phyloP scores from a whole-genome alignment of 1,140 invertebrate species.

The Ips typographus region DNA sequence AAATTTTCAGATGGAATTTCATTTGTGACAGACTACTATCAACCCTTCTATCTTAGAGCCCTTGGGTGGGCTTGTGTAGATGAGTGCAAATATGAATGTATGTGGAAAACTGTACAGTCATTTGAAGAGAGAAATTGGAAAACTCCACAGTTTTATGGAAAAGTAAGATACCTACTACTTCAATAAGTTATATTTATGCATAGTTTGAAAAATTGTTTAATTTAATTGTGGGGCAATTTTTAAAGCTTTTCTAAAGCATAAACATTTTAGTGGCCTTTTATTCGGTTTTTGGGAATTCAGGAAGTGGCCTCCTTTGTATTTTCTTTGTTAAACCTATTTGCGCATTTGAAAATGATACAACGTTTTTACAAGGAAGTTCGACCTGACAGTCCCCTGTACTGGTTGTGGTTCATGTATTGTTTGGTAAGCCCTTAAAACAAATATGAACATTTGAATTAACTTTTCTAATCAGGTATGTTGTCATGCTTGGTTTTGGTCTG shows the following conservation, averaged over 20 bases:
- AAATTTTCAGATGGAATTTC: constrained; percentile 56
- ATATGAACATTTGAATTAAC: neutral
- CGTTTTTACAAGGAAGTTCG: constrained; percentile 67
- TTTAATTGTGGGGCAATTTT: too few relatives aligned
- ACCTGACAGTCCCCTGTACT: constrained; percentile 68
- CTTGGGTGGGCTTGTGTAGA: constrained; percentile 76
- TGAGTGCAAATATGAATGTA: constrained; percentile 87
- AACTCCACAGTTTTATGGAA: constrained; percentile 94
- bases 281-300: constrained; percentile 84
- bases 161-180: constrained; percentile 60
- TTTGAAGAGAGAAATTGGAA: constrained; percentile 69
- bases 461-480: constrained; percentile 67
- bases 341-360: constrained; percentile 71
- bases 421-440: constrained; percentile 57
- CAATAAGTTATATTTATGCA: neutral
- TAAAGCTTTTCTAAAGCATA: neutral
- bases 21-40: constrained; percentile 57
- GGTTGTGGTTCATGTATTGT: constrained; percentile 76
- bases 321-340: constrained; percentile 83
- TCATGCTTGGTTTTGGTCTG: constrained; percentile 93
- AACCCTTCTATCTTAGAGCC: constrained; percentile 59
- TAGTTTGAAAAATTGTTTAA: too few relatives aligned
- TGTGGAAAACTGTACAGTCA: constrained; percentile 87
- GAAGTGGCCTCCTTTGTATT: constrained; percentile 93
- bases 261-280: constrained; percentile 86